phyloP scores from a whole-genome alignment of 92 coral and sea anemone species.

The Desmophyllum pertusum region DNA sequence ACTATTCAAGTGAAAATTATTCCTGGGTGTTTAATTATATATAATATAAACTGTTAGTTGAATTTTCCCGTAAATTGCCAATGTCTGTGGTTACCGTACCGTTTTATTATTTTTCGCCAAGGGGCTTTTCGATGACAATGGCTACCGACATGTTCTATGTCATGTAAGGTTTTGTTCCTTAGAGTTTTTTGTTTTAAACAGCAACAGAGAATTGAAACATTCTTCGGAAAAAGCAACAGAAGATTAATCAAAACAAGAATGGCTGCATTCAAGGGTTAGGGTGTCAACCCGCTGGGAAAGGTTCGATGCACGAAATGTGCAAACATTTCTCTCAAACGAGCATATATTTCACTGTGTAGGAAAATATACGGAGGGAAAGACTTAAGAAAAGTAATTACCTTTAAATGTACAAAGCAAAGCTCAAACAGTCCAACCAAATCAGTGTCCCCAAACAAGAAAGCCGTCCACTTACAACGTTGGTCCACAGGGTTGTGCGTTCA shows the following conservation, averaged over 20 bases:
- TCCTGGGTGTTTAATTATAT: too few species aligned
- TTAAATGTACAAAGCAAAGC: neutral
- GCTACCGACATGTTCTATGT: too few species aligned
- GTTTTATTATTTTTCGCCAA: too few species aligned
- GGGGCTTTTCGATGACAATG: too few species aligned
- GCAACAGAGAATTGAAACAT: neutral
- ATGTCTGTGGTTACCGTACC: too few species aligned
- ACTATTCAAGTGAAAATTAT: neutral
- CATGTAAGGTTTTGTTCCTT: neutral
- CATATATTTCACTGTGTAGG: neutral
- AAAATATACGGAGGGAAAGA: neutral
- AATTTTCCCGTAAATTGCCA: neutral
- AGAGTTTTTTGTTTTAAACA: neutral
- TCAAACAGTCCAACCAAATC: neutral
- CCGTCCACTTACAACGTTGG: neutral
- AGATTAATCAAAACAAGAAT: neutral
- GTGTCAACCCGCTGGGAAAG: neutral
- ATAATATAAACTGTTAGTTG: too few species aligned
- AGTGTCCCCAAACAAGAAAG: neutral
- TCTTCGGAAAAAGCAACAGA: neutral
- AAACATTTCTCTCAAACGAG: neutral
- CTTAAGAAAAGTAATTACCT: neutral
- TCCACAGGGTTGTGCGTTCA: neutral
- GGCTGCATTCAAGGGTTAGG: neutral
- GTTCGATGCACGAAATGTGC: neutral